phyloP scores from a whole-genome alignment of 64 coral and sea anemone genomes.

The Pachyseris speciosa region DNA sequence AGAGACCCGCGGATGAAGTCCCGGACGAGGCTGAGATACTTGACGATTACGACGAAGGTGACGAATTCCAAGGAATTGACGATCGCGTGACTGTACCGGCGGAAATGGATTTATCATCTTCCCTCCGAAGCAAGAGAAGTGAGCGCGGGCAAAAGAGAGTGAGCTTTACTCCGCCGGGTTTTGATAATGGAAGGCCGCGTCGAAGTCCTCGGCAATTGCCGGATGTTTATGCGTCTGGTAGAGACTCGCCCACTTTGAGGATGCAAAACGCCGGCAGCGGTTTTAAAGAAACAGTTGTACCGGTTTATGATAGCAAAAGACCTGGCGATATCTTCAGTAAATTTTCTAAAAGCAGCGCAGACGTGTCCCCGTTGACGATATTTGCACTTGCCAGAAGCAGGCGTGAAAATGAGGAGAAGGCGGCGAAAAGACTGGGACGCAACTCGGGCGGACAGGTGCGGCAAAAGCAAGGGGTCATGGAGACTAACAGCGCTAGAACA shows the following conservation, averaged over 20 bases:
- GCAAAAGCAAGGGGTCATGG: background rate
- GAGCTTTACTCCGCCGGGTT: background rate
- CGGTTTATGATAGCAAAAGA: conserved; percentile 50
- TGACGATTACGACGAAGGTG: conserved; percentile 12
- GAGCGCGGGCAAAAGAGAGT: background rate
- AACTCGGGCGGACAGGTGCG: background rate
- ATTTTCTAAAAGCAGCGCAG: background rate
- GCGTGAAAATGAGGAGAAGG: conserved; percentile 39
- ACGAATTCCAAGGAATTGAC: conserved; percentile 6
- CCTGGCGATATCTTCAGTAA: conserved; percentile 27
- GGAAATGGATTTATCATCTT: background rate
- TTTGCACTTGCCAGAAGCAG: conserved; percentile 81
- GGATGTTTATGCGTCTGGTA: background rate
- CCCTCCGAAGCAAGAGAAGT: background rate
- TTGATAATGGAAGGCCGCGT: background rate
- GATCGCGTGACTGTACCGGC: background rate
- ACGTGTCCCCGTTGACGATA: conserved; percentile 85
- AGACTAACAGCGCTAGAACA: background rate
- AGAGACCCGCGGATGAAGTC: conserved; percentile 51
- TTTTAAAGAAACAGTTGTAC: conserved; percentile 56
- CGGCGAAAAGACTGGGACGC: background rate
- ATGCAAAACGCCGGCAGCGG: background rate
- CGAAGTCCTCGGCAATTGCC: background rate
- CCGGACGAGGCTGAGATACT: conserved; percentile 68
- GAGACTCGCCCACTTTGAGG: background rate